These are phyloP conservation scores for Smittia aterrima DNA, from an alignment of 2,888 invertebrate genomes.

Conservation along the genomic window DNA sequence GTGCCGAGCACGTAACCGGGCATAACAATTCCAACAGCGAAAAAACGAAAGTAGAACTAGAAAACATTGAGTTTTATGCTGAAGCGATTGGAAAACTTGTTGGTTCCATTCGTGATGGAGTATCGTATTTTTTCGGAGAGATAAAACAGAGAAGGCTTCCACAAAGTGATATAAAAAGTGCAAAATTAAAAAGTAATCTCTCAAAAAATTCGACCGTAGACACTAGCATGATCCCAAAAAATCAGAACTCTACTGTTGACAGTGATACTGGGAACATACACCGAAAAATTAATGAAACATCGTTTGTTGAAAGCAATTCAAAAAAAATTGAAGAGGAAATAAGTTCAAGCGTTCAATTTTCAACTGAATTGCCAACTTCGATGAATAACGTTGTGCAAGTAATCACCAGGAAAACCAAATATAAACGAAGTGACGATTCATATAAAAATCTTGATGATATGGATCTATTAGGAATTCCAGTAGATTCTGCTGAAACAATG, in stretches of 20 bases:
- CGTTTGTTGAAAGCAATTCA: background rate
- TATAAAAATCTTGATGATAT: background rate
- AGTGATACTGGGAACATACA: too few species aligned
- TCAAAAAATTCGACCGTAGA: too few species aligned
- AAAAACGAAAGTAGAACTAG: background rate
- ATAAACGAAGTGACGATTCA: background rate
- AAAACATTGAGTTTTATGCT: conserved; percentile 20
- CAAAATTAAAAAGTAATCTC: too few species aligned
- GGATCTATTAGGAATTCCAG: background rate
- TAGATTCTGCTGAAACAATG: background rate
- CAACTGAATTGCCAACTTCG: background rate
- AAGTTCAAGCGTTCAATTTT: background rate
- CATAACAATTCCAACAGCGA: background rate
- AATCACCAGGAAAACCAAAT: background rate
- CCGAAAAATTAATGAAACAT: too few species aligned
- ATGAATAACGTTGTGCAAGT: conserved; percentile 17
- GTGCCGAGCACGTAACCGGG: conserved; percentile 40
- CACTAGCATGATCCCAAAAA: too few species aligned
- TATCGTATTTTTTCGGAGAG: background rate
- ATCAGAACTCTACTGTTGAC: too few species aligned
- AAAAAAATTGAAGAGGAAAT: background rate
- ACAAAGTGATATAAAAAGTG: background rate
- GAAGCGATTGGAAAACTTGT: conserved; percentile 35
- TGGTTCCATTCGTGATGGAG: background rate
- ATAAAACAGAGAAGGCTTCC: background rate